phyloP scores from a whole-genome alignment of 1,140 invertebrate species.

The Penaeus vannamei region DNA sequence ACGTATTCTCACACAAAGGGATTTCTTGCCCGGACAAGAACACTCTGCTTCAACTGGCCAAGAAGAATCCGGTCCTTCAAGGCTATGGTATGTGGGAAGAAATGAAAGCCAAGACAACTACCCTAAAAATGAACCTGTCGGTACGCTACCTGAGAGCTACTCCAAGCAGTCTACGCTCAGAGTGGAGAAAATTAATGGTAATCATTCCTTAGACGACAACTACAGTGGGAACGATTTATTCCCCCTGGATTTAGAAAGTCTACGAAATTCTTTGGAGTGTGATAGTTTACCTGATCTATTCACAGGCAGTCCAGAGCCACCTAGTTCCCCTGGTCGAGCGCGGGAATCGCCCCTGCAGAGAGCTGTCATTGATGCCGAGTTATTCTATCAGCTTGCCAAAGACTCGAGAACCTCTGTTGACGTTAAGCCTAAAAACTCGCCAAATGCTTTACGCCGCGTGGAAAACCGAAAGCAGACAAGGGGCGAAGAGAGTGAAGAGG shows the following conservation, averaged over 20 bases:
- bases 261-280: too few species aligned
- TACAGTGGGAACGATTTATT: background rate
- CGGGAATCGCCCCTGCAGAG: conserved; percentile 55
- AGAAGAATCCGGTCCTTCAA: conserved; percentile 36
- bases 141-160: conserved; percentile 40
- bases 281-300: too few species aligned
- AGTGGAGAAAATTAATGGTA: conserved; percentile 50
- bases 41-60: conserved; percentile 40
- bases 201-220: conserved; percentile 19
- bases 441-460: conserved; percentile 35
- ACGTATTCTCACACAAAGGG: conserved; percentile 62
- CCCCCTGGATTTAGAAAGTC: too few species aligned
- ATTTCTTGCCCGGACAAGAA: conserved; percentile 49
- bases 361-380: conserved; percentile 62
- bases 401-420: conserved; percentile 49
- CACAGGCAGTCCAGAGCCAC: background rate
- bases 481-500: conserved; percentile 28
- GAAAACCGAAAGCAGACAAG: conserved; percentile 39
- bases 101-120: conserved; percentile 49
- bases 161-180: conserved; percentile 50
- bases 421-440: conserved; percentile 31
- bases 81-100: background rate
- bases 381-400: conserved; percentile 62
- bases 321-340: background rate
- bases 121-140: background rate